A percentile compares a stretch with the other conserved stretches of the same genome.
Conservation (phyloP, 2,888 invertebrate genomes). For the Hermaeophaga mercurialis region DNA sequence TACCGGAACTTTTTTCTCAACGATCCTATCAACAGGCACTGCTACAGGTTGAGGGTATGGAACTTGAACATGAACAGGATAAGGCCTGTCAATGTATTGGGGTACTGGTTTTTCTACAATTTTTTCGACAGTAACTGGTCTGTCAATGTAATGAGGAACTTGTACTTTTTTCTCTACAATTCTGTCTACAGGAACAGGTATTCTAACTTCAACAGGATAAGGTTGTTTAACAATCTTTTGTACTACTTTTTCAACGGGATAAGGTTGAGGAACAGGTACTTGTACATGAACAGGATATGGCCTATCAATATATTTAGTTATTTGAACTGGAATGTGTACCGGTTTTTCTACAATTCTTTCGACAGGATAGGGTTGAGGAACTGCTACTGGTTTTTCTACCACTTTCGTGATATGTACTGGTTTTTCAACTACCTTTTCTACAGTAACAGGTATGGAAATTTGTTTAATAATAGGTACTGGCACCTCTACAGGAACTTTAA, state of each 20-base stretch:
- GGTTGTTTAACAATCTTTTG: conserved; percentile 51
- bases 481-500: conserved; percentile 52
- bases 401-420: conserved; percentile 53
- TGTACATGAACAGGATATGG: conserved; percentile 50
- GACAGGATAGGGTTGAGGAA: conserved; percentile 45
- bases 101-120: conserved; percentile 63
- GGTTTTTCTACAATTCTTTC: conserved; percentile 56
- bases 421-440: conserved; percentile 49
- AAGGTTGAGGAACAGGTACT: conserved; percentile 56
- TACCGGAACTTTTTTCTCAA: conserved; percentile 55
- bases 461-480: conserved; percentile 44
- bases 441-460: conserved; percentile 49
- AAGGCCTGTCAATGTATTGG: conserved; percentile 58
- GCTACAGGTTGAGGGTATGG: conserved; percentile 58
- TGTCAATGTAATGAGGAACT: conserved; percentile 60
- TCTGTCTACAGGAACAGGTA: conserved; percentile 60
- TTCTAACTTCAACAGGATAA: conserved; percentile 58
- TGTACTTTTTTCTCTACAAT: conserved; percentile 54
- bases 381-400: conserved; percentile 55
- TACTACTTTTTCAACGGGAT: conserved; percentile 53
- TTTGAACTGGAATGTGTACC: conserved; percentile 60
- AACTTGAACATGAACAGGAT: conserved; percentile 41
- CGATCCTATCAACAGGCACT: conserved; percentile 59
- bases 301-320: conserved; percentile 62
- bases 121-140: conserved; percentile 58